Evolutionary conservation across 2,113 vertebrate species (phyloP), one percentile per base, ranked within the genome.

Genomic region (Oreamnos americanus): DNA sequence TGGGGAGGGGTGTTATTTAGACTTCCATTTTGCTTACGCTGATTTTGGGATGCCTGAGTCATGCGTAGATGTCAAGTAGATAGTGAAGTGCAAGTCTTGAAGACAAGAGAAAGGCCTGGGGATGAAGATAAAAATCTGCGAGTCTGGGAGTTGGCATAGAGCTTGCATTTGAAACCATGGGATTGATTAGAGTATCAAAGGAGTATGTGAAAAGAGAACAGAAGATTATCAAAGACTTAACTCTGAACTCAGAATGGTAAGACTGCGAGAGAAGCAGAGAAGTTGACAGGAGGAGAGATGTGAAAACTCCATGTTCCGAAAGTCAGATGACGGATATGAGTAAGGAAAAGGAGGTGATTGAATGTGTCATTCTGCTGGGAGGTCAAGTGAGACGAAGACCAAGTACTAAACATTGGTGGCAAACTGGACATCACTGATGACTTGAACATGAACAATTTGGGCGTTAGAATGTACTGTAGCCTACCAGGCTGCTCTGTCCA

Each of bases 241-340:
- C 6, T 16, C 21, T 51, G 15, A 49, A 25, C 17, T 90, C n/a
- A 1, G 64, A 76, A 45, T n/a, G 8, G 43, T 39, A 13, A 47
- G 36, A 71, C 19, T 62, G 16, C 0, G 36, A 49, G 45, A 78
- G 25, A 55, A n/a, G 30, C 3, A 2, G 28, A 85, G 7, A 3
- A 30, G 14, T 12, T 12, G 16, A 12, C 2, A 26, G 39, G 28
- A 87, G 49, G 10, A 3, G 13, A 2, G 13, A 11, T 1, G 28
- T 43, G 51, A 39, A 53, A 12, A n/a, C 0, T 0, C 19, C 3
- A 0, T 19, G 36, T 83, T 81, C 30, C 9, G 3, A 14, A 60
- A 90, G 36, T 71, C 33, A 19, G 49, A 51, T 55, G 15, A 57
- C 60, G 57, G 78, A 45, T 28, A 71, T 33, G 49, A 92, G 5